A percentile compares a stretch with the other conserved stretches of the same genome.
These are phyloP conservation scores for Galaxea fascicularis DNA, from an alignment of 92 coral and sea anemone genomes.

Conservation along the genomic window DNA sequence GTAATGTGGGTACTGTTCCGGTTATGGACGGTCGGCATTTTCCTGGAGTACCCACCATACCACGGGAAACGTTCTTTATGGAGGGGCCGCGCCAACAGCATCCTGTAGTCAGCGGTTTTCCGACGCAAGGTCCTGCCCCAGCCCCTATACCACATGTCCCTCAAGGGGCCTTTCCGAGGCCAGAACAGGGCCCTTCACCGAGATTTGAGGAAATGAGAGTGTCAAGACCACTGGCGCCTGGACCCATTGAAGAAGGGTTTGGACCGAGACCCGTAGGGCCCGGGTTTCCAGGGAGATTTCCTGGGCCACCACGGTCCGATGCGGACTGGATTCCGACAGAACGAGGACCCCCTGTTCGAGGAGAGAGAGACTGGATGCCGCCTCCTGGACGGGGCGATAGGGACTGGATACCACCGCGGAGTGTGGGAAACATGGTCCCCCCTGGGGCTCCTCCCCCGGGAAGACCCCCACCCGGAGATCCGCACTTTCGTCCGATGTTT, in stretches of 20 bases:
- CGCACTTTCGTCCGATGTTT: slow-evolving; percentile 88
- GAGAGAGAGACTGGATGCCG: slow-evolving; percentile 95
- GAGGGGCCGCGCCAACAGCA: slow-evolving; percentile 89
- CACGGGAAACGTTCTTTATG: slow-evolving; percentile 84
- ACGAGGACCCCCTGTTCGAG: slow-evolving; percentile 88
- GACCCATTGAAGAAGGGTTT: slow-evolving; percentile 85
- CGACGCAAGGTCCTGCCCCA: slow-evolving; percentile 83
- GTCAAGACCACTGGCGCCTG: slow-evolving; percentile 79
- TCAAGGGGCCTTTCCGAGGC: slow-evolving; percentile 78
- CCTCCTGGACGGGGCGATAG: slow-evolving; percentile 92
- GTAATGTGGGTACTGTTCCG: slow-evolving; percentile 69
- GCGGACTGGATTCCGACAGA: slow-evolving; percentile 93
- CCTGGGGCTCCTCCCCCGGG: slow-evolving; percentile 83
- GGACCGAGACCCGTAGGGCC: slow-evolving; percentile 87
- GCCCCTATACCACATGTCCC: slow-evolving; percentile 81
- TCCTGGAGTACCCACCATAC: slow-evolving; percentile 71
- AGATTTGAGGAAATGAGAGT: slow-evolving; percentile 89
- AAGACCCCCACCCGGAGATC: slow-evolving; percentile 86
- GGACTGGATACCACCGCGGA: slow-evolving; percentile 92
- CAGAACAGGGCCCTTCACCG: slow-evolving; percentile 86
- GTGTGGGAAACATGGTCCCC: slow-evolving; percentile 60
- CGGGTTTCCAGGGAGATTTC: slow-evolving; percentile 82
- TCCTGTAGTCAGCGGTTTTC: slow-evolving; percentile 89
- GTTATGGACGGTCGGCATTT: slow-evolving; percentile 81
- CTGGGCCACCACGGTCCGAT: slow-evolving; percentile 85